Conservation (phyloP, 2,888 invertebrate species). For the Cryptus viduatorius region DNA sequence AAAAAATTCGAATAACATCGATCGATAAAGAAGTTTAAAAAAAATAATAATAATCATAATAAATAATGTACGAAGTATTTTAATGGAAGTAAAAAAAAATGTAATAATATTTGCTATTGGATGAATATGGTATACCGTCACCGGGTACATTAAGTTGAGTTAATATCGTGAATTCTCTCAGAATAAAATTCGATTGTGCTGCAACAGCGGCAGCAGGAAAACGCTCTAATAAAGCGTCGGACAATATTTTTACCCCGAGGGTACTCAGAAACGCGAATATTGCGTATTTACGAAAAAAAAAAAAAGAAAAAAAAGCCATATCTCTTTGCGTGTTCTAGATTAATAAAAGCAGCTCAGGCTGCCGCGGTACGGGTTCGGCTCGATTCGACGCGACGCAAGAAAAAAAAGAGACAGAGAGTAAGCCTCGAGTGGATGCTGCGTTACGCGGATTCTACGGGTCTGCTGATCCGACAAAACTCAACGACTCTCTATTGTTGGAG, state of each 20-base stretch:
- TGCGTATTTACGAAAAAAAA: slow-evolving; percentile 75
- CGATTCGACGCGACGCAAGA: slow-evolving; percentile 31
- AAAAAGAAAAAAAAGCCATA: slow-evolving; percentile 75
- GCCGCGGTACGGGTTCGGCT: slow-evolving; percentile 9
- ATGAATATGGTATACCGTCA: not conserved
- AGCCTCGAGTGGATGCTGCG: slow-evolving; percentile 62
- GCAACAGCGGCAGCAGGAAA: slow-evolving; percentile 8
- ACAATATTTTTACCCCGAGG: slow-evolving; percentile 20
- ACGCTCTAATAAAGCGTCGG: slow-evolving; percentile 39
- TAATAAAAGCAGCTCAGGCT: slow-evolving; percentile 83
- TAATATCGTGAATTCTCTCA: slow-evolving; percentile 8
- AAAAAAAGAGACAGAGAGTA: not conserved
- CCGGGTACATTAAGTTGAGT: slow-evolving; percentile 4
- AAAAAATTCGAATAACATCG: not conserved
- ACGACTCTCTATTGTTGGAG: slow-evolving; percentile 72
- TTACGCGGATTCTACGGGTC: slow-evolving; percentile 80
- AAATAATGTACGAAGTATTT: not conserved
- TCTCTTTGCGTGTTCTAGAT: slow-evolving; percentile 79
- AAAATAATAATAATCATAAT: not conserved
- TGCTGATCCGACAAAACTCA: slow-evolving; percentile 81
- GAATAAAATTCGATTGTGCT: slow-evolving; percentile 5
- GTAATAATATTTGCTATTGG: not conserved
- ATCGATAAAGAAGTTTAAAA: not conserved
- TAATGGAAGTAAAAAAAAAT: not conserved
- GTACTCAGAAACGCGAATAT: slow-evolving; percentile 50